These are phyloP conservation scores for Musca vetustissima DNA, from an alignment of 1,140 invertebrate species.

Conservation along the genomic window DNA sequence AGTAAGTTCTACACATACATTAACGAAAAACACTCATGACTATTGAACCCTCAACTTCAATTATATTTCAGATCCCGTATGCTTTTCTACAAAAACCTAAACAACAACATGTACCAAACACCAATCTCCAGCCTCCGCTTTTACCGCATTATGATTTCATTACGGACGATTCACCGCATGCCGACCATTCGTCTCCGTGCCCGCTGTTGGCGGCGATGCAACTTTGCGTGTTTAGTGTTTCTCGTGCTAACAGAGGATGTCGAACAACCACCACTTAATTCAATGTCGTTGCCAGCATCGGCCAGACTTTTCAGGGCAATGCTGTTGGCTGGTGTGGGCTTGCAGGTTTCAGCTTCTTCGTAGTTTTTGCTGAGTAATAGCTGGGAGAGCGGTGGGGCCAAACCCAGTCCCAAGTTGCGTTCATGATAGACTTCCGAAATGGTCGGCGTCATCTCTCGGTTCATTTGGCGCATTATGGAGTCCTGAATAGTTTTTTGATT, in stretches of 20 bases:
- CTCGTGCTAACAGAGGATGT: slow-evolving; percentile 29
- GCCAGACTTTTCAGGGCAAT: slow-evolving; percentile 44
- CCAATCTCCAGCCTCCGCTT: slow-evolving; percentile 65
- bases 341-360: slow-evolving; percentile 39
- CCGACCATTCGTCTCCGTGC: slow-evolving; percentile 31
- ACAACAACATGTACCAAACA: slow-evolving; percentile 66
- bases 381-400: slow-evolving; percentile 85
- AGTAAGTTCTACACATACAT: neutral
- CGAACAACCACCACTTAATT: slow-evolving; percentile 38
- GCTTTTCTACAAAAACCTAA: slow-evolving; percentile 81
- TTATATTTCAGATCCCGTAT: slow-evolving; percentile 63
- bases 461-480: slow-evolving; percentile 75
- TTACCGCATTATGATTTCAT: slow-evolving; percentile 75
- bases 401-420: slow-evolving; percentile 78
- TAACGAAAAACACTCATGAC: neutral
- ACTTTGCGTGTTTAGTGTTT: slow-evolving; percentile 29
- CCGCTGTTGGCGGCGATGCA: neutral
- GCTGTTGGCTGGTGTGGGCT: slow-evolving; percentile 12
- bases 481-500: slow-evolving; percentile 60
- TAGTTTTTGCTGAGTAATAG: slow-evolving; percentile 65
- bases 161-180: slow-evolving; percentile 48
- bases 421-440: slow-evolving; percentile 91
- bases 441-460: slow-evolving; percentile 81
- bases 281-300: slow-evolving; percentile 48
- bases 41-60: too few species aligned